Percentiles rank a stretch among this genome's conserved stretches.
phyloP scores from a whole-genome alignment of 2,113 vertebrate genomes.

The Hipposideros armiger region DNA sequence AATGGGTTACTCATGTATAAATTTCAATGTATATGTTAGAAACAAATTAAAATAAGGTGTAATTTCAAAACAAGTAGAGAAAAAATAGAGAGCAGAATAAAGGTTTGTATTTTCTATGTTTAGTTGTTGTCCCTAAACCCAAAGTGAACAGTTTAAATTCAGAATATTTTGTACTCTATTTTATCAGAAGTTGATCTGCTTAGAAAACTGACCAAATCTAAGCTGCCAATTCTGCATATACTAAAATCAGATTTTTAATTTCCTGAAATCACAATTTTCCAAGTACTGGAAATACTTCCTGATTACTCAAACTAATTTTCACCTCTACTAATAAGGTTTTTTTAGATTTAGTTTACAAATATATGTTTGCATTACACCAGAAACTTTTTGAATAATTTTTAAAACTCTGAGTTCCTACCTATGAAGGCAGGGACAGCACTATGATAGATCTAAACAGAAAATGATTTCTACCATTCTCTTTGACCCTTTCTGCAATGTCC shows the following conservation, averaged over 20 bases:
- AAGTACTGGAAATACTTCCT: background rate
- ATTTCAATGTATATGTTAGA: constrained; percentile 28
- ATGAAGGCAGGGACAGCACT: background rate
- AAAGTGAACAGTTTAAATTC: background rate
- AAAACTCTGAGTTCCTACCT: background rate
- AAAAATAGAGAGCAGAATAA: background rate
- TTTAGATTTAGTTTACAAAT: constrained; percentile 5
- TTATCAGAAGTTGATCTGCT: background rate
- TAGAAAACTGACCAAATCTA: background rate
- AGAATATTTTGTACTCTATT: background rate
- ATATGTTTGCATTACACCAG: constrained; percentile 3
- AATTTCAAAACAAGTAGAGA: constrained; percentile 15
- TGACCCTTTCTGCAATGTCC: background rate
- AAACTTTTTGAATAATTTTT: background rate
- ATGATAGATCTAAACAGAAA: background rate
- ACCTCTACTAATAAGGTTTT: background rate
- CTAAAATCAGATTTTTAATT: constrained; percentile 43
- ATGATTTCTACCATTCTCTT: background rate
- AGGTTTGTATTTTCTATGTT: background rate
- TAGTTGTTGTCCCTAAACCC: background rate
- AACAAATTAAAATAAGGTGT: constrained; percentile 8
- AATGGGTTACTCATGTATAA: background rate
- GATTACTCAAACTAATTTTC: constrained; percentile 14
- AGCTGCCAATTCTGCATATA: background rate
- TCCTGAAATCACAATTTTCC: background rate